Evolutionary conservation across 2,888 invertebrate species (phyloP), one percentile per base, ranked within the genome.

Genomic region (Cataglyphis albicans): DNA sequence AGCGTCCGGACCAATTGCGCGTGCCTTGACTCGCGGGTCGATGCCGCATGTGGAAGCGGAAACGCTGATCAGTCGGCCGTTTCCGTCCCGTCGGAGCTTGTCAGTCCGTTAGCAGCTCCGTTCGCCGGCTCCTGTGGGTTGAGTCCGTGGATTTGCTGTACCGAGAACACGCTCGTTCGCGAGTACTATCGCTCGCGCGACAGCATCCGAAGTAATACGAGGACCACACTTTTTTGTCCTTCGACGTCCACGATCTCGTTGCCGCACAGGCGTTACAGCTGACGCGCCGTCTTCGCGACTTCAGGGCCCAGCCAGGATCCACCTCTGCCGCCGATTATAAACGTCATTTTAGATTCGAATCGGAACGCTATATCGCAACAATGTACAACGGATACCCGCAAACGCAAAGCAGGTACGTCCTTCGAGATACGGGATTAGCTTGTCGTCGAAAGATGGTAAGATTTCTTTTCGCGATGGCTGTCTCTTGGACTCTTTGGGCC

Each of bases 31-130:
- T 6, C 0, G 0, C 15, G 52, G 70, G 70, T 70, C 70, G 70
- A 70, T 70, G 70, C 15, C 32, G 32, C 32, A 61, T 21, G 32
- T 48, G 48, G 4, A 32, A 52, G 25, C 32, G 52, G 70, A 41
- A 74, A 12, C 70, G 84, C 65, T 90, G 84, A 88, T 91, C 90
- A 91, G 92, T 91, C 87, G 91, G 90, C 86, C 90, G 92, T 91
- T 94, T 94, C 94, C 94, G 93, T 93, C 94, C 93, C 92, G 90
- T 90, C 88, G 83, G 89, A 87, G 91, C 92, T 91, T 92, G 93
- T 93, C 93, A 92, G 94, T 10, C 94, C 93, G 94, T 94, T 93
- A 59, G 92, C 91, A 91, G 91, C 91, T 92, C 92, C 92, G 93
- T 93, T 92, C 91, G 91, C 93, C 94, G 93, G 94, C 93, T 93